Percentiles rank a stretch among this genome's conserved stretches.
These are phyloP conservation scores for Harpegnathos saltator DNA, from an alignment of 1,140 invertebrate genomes.

Conservation along the genomic window DNA sequence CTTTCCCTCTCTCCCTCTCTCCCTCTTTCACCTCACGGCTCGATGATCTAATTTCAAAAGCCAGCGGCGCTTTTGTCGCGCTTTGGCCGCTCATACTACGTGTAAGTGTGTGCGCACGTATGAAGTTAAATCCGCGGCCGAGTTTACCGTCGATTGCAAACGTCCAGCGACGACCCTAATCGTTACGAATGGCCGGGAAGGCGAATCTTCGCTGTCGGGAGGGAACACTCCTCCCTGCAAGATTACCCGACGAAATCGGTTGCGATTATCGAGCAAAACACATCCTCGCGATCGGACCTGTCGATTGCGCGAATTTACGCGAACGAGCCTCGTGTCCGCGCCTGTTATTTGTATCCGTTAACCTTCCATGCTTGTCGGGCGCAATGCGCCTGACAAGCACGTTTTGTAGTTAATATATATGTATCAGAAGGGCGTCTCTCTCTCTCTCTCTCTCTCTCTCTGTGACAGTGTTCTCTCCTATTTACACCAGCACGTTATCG, in stretches of 20 bases:
- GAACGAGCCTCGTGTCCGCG: background rate
- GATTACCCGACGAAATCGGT: background rate
- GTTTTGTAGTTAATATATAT: too few relatives aligned
- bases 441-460: too few relatives aligned
- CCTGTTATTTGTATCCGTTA: too few relatives aligned
- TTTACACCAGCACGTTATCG: too few relatives aligned
- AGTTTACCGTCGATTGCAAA: conserved; percentile 42
- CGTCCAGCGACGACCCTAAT: conserved; percentile 44
- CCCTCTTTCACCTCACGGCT: conserved; percentile 5
- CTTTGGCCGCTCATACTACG: background rate
- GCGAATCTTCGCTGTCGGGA: conserved; percentile 21
- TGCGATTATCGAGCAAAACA: conserved; percentile 11
- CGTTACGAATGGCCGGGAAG: conserved; percentile 13
- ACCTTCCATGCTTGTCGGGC: too few relatives aligned
- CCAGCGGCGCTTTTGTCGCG: conserved; percentile 14
- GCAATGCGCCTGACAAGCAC: too few relatives aligned
- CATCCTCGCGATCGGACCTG: background rate
- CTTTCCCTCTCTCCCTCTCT: too few relatives aligned
- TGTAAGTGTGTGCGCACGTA: background rate
- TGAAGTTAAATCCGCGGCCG: conserved; percentile 19
- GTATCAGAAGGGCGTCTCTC: too few relatives aligned
- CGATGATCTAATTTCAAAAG: conserved; percentile 58
- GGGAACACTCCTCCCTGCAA: background rate
- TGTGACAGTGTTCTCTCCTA: too few relatives aligned
- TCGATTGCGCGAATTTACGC: conserved; percentile 14